phyloP scores from a whole-genome alignment of 2,888 invertebrate genomes.

The Pseudanteris insignis region DNA sequence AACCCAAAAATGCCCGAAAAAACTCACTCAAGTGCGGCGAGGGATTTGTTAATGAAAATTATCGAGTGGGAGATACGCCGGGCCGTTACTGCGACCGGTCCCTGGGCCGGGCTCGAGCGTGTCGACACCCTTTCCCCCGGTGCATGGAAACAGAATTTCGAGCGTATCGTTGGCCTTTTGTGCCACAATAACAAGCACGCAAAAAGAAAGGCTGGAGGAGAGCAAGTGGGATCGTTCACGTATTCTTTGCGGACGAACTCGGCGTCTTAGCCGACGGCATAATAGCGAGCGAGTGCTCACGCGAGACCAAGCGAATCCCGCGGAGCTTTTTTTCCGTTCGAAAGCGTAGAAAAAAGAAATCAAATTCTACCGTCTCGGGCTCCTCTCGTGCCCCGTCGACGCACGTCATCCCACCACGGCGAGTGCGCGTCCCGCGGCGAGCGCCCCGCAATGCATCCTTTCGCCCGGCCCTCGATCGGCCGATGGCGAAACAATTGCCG shows the following conservation, averaged over 20 bases:
- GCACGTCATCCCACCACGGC: slow-evolving; percentile 7
- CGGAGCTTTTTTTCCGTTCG: slow-evolving; percentile 43
- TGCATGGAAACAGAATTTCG: too few relatives aligned
- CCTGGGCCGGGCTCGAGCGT: too few relatives aligned
- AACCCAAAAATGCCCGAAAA: too few relatives aligned
- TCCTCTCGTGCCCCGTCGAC: neutral
- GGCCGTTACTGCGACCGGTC: too few relatives aligned
- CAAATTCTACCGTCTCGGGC: neutral
- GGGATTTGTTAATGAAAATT: too few relatives aligned
- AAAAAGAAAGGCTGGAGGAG: neutral
- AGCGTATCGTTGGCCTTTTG: too few relatives aligned
- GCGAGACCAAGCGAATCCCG: slow-evolving; percentile 43
- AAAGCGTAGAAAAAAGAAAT: neutral
- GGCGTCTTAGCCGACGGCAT: slow-evolving; percentile 30
- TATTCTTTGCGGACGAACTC: slow-evolving; percentile 19
- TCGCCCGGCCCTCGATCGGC: slow-evolving; percentile 51
- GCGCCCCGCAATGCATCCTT: slow-evolving; percentile 51
- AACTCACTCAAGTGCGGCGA: too few relatives aligned
- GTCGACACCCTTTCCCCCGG: too few relatives aligned
- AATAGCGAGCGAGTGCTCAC: slow-evolving; percentile 32
- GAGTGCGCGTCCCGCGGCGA: slow-evolving; percentile 51
- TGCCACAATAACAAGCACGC: too few relatives aligned
- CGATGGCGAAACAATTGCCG: slow-evolving; percentile 56
- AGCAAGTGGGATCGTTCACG: slow-evolving; percentile 18
- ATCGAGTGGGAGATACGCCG: too few relatives aligned